Evolutionary conservation across 2,113 vertebrate species (phyloP).

Genomic region (Myotis lucifugus): DNA sequence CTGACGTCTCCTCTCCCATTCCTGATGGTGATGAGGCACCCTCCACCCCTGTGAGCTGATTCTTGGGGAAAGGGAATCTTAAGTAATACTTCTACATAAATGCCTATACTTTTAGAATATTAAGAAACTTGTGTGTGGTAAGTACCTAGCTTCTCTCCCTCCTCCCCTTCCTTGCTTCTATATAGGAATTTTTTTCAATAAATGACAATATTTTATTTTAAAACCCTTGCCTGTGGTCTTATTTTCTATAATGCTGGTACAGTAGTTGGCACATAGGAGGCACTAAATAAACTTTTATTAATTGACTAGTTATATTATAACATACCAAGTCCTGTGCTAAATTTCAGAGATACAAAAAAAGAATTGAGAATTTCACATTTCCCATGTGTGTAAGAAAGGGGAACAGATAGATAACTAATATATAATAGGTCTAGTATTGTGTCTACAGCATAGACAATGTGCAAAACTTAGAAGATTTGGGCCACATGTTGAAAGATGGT

Average conservation of each 20-base stretch:
- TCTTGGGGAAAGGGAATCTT: neutral
- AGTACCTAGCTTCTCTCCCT: neutral
- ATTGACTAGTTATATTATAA: neutral
- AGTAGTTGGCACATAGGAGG: neutral
- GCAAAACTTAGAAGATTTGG: neutral
- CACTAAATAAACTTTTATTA: neutral
- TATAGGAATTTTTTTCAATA: neutral
- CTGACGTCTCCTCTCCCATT: neutral
- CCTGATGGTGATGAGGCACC: neutral
- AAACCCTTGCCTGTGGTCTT: neutral
- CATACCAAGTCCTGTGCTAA: neutral
- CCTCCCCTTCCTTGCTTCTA: neutral
- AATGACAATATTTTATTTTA: neutral
- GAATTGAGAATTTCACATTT: neutral
- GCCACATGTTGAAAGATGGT: neutral
- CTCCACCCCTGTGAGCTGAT: neutral
- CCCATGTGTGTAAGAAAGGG: neutral
- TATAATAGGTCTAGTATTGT: too few species aligned
- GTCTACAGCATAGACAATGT: neutral
- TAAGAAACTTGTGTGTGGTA: neutral
- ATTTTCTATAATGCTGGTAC: neutral
- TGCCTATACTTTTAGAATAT: neutral
- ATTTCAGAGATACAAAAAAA: neutral
- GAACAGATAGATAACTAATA: neutral
- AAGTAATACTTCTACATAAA: neutral